These are phyloP conservation scores for Leptestheria dahalacensis DNA, from an alignment of 1,140 invertebrate genomes.

Conservation along the genomic window DNA sequence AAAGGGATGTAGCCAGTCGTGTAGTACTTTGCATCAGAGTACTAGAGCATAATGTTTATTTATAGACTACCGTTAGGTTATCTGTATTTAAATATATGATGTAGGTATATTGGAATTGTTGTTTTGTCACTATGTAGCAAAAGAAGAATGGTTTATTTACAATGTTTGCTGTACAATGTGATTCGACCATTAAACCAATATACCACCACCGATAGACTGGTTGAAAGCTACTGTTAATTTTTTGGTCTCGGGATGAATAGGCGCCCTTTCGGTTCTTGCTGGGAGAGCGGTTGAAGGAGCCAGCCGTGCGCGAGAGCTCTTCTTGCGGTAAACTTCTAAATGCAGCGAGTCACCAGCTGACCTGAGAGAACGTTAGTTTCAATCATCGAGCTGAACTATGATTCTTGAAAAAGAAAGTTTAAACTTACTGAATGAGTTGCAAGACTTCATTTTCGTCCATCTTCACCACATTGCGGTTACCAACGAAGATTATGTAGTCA, in stretches of 20 bases:
- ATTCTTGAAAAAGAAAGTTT: neutral
- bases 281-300: too few species aligned
- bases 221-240: neutral
- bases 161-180: too few species aligned
- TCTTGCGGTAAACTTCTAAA: neutral
- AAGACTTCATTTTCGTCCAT: slow-evolving; percentile 61
- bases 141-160: too few species aligned
- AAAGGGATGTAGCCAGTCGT: too few species aligned
- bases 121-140: too few species aligned
- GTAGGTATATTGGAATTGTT: too few species aligned
- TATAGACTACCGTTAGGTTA: too few species aligned
- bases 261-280: too few species aligned
- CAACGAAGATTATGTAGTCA: slow-evolving; percentile 74
- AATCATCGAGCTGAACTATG: neutral
- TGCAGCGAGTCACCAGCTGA: neutral
- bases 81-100: too few species aligned
- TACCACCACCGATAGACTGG: neutral
- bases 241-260: neutral
- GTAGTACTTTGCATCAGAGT: too few species aligned
- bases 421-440: slow-evolving; percentile 54
- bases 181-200: too few species aligned
- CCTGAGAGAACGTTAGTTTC: neutral
- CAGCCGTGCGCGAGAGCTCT: neutral
- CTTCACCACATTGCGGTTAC: slow-evolving; percentile 68
- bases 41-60: too few species aligned